Evolutionary conservation across 2,797 vertebrate species (phyloP), one percentile per base, ranked within the genome.

Genomic region (Streptopelia turtur): DNA sequence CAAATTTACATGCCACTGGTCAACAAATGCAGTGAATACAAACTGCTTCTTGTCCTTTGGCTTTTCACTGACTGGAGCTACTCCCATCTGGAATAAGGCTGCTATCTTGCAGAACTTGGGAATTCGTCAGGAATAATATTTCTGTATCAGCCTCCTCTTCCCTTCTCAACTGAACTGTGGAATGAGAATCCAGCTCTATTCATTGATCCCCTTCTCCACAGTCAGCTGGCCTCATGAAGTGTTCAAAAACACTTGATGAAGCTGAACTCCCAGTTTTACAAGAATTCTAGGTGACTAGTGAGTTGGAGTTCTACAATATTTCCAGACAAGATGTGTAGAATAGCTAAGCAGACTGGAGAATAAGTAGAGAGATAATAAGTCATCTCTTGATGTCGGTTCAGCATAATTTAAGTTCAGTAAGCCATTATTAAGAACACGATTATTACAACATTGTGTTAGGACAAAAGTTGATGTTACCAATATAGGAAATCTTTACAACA

Each of bases 21-120:
- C 69, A 92, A 83, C 21, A 43, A 78, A 78, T 41, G 57, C 79
- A 93, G 83, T 70, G 33, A 81, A 71, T 77, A n/a, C 41, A 24
- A 78, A 78, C 59, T 81, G 65, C 57, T 92, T 88, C 84, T 93
- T 95, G 79, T 53, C 79, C 61, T 83, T 90, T 83, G 84, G 77
- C 85, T 89, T 86, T 91, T 55, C 59, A 78, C 43, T 90, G 69
- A 35, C 65, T 90, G 63, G 52, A 94, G 23, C 43, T 71, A 10
- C 50, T 93, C 23, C 24, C 43, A 81, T 83, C 65, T 79, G 59
- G 72, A 89, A 86, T 28, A 94, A 66, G 70, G 52, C 57, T 91
- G 47, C 55, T 83, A 2, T 69, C 52, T 76, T 93, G 43, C 59
- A 89, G 77, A 89, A 75, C 50, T 13, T 95, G 47, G 22, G 43